Evolutionary conservation across 2,797 vertebrate species (phyloP).

Genomic region (Anniella stebbinsi): DNA sequence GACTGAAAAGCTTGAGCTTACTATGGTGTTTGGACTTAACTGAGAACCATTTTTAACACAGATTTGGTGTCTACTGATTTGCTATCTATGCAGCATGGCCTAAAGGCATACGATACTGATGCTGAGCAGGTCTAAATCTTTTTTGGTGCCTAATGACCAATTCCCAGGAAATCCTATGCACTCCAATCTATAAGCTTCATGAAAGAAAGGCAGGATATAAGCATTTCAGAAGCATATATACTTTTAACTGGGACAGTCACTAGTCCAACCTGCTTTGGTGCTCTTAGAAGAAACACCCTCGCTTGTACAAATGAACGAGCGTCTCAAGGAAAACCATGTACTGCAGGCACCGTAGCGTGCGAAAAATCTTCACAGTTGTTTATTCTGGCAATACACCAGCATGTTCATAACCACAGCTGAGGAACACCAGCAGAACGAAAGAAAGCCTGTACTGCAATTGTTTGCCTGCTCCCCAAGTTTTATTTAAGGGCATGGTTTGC

Average conservation of each 20-base stretch:
- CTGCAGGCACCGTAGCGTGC: not conserved
- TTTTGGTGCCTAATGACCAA: not conserved
- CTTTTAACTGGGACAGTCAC: not conserved
- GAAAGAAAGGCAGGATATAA: not conserved
- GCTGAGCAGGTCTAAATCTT: not conserved
- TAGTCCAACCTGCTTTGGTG: too few relatives aligned
- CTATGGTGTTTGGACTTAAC: not conserved
- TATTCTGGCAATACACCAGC: not conserved
- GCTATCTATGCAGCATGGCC: too few relatives aligned
- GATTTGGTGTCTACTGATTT: not conserved
- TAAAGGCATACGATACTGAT: too few relatives aligned
- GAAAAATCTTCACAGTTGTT: not conserved
- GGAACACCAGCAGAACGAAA: not conserved
- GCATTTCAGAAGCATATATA: rapidly evolving
- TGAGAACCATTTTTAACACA: not conserved
- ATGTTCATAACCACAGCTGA: not conserved
- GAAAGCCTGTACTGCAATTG: not conserved
- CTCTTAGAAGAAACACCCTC: not conserved
- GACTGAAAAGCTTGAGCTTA: not conserved
- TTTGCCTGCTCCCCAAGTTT: not conserved
- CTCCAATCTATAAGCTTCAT: not conserved
- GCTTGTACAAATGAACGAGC: not conserved
- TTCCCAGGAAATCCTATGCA: not conserved
- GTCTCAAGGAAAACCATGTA: not conserved
- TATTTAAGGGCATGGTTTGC: too few relatives aligned